phyloP scores from a whole-genome alignment of 2,797 vertebrate genomes.

The Benthosema pterotum region DNA sequence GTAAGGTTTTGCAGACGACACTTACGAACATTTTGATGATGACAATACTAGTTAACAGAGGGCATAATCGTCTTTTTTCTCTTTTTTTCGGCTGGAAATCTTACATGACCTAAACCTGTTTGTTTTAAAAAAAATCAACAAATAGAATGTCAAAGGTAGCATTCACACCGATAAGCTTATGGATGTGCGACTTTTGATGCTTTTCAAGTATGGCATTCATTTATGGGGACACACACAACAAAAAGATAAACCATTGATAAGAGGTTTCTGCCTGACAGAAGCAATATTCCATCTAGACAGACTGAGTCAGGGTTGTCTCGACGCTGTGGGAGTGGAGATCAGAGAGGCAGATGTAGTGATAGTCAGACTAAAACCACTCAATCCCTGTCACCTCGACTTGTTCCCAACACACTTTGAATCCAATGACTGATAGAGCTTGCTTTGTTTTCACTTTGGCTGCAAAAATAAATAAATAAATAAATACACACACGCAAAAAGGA shows the following conservation, averaged over 20 bases:
- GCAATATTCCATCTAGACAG: too few species aligned
- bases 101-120: too few species aligned
- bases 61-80: slow-evolving; percentile 28
- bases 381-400: slow-evolving; percentile 43
- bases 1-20: slow-evolving; percentile 10
- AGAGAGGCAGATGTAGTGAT: slow-evolving; percentile 41
- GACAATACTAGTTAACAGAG: slow-evolving; percentile 42
- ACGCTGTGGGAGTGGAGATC: slow-evolving; percentile 34
- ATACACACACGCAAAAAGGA: too few species aligned
- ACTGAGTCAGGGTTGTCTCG: slow-evolving; percentile 33
- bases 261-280: too few species aligned
- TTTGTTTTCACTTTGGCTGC: slow-evolving; percentile 38
- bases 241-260: too few species aligned
- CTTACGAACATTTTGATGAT: slow-evolving; percentile 35
- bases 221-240: too few species aligned
- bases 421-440: slow-evolving; percentile 32
- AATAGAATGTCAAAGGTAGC: too few species aligned
- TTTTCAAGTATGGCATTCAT: too few species aligned
- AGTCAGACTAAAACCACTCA: slow-evolving; percentile 22
- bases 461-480: neutral
- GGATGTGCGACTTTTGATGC: slow-evolving; percentile 34
- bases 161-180: too few species aligned
- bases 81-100: too few species aligned
- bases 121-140: too few species aligned
- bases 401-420: slow-evolving; percentile 52